Conservation (phyloP, 2,113 vertebrate species). For the Lepus americanus region DNA sequence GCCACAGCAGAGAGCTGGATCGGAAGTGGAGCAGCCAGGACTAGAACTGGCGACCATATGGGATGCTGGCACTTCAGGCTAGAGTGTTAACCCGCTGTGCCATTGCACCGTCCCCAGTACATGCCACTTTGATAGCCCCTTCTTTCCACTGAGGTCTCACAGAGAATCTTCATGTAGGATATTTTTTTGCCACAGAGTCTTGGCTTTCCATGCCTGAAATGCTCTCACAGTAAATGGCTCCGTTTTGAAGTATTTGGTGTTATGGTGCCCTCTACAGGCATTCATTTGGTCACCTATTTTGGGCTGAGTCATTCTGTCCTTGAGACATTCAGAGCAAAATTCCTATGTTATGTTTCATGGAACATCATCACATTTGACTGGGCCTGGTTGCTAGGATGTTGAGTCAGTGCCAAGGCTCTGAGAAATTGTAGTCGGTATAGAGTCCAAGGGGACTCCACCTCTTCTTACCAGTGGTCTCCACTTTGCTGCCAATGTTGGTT, state of each 20-base stretch:
- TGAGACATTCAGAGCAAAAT: background rate
- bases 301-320: background rate
- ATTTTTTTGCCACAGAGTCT: no score
- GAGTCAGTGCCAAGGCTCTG: slow-evolving; percentile 39
- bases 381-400: background rate
- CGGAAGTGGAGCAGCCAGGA: no score
- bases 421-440: slow-evolving; percentile 19
- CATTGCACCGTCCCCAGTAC: no score
- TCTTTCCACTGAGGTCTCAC: no score
- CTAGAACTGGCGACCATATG: no score
- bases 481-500: background rate
- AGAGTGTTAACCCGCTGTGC: no score
- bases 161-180: no score
- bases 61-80: no score
- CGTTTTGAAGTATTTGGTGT: slow-evolving; percentile 11
- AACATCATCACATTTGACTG: background rate
- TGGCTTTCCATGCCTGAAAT: no score
- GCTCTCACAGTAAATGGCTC: background rate
- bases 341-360: background rate
- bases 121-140: no score
- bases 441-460: background rate
- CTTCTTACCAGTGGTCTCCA: background rate
- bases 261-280: background rate
- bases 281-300: background rate
- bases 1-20: no score